A percentile compares a stretch with the other conserved stretches of the same genome.
Evolutionary conservation across 2,888 invertebrate species (phyloP).

Genomic region (Athalia circularis): DNA sequence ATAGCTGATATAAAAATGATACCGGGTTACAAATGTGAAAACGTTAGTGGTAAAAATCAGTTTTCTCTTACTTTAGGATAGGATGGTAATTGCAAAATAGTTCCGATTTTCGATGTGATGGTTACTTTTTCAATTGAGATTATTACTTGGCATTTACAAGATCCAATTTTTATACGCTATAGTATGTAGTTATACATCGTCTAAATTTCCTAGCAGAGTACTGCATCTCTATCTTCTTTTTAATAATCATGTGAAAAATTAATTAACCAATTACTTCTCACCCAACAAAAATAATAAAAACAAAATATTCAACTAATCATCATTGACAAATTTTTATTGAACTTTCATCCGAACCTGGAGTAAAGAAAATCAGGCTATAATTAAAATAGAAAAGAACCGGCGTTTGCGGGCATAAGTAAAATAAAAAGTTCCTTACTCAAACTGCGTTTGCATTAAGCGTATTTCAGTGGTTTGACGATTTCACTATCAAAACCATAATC

Average conservation of each 20-base stretch:
- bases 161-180: slow-evolving; percentile 38
- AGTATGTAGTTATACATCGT: slow-evolving; percentile 34
- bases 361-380: slow-evolving; percentile 45
- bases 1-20: slow-evolving; percentile 38
- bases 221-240: slow-evolving; percentile 20
- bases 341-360: slow-evolving; percentile 45
- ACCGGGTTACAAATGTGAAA: slow-evolving; percentile 42
- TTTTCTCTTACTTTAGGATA: slow-evolving; percentile 45
- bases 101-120: slow-evolving; percentile 29
- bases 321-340: slow-evolving; percentile 32
- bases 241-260: slow-evolving; percentile 8
- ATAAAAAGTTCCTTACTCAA: slow-evolving; percentile 59
- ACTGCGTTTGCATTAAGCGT: slow-evolving; percentile 55
- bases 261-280: slow-evolving; percentile 25
- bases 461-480: slow-evolving; percentile 26
- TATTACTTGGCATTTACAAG: slow-evolving; percentile 38
- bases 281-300: slow-evolving; percentile 29
- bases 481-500: neutral
- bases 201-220: slow-evolving; percentile 33
- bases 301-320: slow-evolving; percentile 37
- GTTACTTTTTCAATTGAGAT: slow-evolving; percentile 41
- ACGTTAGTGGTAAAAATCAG: slow-evolving; percentile 36
- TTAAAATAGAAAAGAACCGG: slow-evolving; percentile 41
- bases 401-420: slow-evolving; percentile 47
- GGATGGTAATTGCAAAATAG: slow-evolving; percentile 36